Base-by-base conservation (phyloP, 2,113 vertebrate genomes). In the Speoplatyrhinus poulsoni region DNA sequence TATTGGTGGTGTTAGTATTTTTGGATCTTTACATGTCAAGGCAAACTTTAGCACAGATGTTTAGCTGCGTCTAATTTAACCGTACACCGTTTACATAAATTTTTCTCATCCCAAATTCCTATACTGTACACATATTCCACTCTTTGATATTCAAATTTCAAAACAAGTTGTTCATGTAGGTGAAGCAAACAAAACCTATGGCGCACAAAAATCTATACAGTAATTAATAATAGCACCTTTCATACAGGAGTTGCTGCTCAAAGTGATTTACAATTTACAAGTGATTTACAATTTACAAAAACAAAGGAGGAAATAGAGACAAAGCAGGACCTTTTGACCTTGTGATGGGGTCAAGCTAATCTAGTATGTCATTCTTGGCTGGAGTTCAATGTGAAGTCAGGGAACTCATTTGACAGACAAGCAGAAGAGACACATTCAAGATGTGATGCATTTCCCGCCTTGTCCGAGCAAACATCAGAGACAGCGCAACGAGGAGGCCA, bases 391-490 rank as follows among this genome's bases (percentile, higher is more conserved):
- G 11, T 59, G 10, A 59, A 62, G 60, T 26, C 11, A 8, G 36
- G 12, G 0, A 58, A 33, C 32, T 48, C 17, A 50, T 46, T 47
- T 59, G 41, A 62, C n/a, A 60, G 15, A 8, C 12, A 36, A 36
- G 53, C 60, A 58, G 67, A 55, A 54, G 69, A 54, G 41, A 9
- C 50, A 41, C 33, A 3, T 9, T 36, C 48, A 33, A 9, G 33
- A 11, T 50, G 33, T 4, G 70, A 54, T 58, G 63, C 50, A 26
- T 41, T 57, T 55, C 1, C 6, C 15, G 47, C 36, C 66, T 72
- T 85, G 86, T 46, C 73, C 70, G 64, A 79, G 78, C 70, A 88
- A 84, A 88, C 59, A 76, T 15, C n/a, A 32, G 72, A 73, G 41
- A 57, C 50, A 55, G 70, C 57, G 36, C 61, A 32, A 12, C 61